These are phyloP conservation scores for Drosophila punjabiensis DNA, from an alignment of 1,140 invertebrate genomes.

Conservation along the genomic window DNA sequence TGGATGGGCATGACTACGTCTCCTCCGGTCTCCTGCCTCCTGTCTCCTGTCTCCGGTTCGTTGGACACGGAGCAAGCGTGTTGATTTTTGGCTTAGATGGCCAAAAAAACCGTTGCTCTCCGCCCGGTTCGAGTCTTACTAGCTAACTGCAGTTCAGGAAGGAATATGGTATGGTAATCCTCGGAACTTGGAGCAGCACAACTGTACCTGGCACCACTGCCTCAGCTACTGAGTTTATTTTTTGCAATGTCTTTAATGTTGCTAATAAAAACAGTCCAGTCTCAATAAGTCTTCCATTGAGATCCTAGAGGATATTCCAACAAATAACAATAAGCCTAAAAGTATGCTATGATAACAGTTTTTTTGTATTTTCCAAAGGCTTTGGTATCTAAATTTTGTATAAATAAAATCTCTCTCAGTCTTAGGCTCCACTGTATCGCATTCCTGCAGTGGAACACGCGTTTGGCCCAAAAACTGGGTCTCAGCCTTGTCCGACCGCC, in stretches of 20 bases:
- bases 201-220: conserved; percentile 58
- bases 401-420: no score
- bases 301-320: no score
- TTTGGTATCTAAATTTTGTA: background rate
- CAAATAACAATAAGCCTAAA: no score
- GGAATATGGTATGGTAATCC: conserved; percentile 27
- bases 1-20: conserved; percentile 67
- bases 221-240: conserved; percentile 45
- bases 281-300: background rate
- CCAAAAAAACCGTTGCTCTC: conserved; percentile 84
- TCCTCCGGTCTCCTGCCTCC: conserved; percentile 8
- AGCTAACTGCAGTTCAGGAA: conserved; percentile 52
- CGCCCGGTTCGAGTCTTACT: conserved; percentile 73
- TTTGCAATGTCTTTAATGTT: conserved; percentile 39
- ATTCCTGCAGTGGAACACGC: conserved; percentile 25
- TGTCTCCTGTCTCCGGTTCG: conserved; percentile 42
- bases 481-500: conserved; percentile 28
- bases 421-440: conserved; percentile 14
- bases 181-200: conserved; percentile 33
- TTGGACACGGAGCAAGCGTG: conserved; percentile 79
- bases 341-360: background rate
- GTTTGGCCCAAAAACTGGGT: conserved; percentile 32
- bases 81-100: conserved; percentile 75
- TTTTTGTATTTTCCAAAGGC: no score
- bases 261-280: conserved; percentile 24